A percentile compares a stretch with the other conserved stretches of the same genome.
Conservation (phyloP, 2,113 vertebrate genomes). For the Neotoma lepida region DNA sequence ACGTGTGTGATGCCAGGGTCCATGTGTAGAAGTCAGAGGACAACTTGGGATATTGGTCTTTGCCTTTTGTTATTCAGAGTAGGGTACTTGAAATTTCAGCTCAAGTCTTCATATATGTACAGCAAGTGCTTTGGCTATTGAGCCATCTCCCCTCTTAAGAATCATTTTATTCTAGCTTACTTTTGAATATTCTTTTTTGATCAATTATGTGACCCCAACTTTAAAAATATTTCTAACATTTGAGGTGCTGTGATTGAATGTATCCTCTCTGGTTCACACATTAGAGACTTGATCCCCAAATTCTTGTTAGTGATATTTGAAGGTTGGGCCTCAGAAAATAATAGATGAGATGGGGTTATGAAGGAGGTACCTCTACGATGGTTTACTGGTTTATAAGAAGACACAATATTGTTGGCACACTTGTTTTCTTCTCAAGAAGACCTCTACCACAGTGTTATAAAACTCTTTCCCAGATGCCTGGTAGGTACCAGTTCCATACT, state of each 20-base stretch:
- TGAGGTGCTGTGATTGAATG: not conserved
- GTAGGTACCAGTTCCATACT: not conserved
- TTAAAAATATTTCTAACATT: not conserved
- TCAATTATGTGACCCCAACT: not conserved
- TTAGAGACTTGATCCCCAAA: not conserved
- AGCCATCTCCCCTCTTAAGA: not conserved
- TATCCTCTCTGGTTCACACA: accelerated
- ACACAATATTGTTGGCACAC: not conserved
- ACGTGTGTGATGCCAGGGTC: not conserved
- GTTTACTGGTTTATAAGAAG: not conserved
- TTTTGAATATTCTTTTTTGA: constrained; percentile 18
- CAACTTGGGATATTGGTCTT: not conserved
- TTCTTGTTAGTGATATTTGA: not conserved
- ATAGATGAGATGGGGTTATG: too few relatives aligned
- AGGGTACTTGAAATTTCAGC: not conserved
- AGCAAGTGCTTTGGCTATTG: not conserved
- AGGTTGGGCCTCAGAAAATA: not conserved
- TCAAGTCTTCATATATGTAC: not conserved
- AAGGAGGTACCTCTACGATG: not conserved
- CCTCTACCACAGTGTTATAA: not conserved
- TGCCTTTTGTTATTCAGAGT: not conserved
- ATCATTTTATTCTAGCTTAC: not conserved
- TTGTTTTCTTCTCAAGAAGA: not conserved
- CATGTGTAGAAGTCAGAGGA: not conserved
- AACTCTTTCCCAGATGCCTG: too few relatives aligned